Evolutionary conservation across 35 echinoderm and acorn worm genomes (phyloP).

Genomic region (Patiria miniata): DNA sequence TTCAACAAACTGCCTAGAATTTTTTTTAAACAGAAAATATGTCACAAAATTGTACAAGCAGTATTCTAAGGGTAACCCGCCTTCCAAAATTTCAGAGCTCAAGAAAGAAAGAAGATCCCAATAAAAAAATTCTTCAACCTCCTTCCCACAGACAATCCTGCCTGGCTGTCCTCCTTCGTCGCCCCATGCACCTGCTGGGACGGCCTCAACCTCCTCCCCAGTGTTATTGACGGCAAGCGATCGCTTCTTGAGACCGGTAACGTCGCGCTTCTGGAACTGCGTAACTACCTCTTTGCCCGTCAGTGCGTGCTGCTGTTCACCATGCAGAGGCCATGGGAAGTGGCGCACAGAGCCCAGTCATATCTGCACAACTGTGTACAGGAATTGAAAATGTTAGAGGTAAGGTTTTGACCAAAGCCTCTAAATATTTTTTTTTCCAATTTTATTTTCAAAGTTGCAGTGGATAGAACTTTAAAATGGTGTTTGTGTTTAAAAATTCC

Average conservation of each 20-base stretch:
- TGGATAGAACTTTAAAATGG: no score
- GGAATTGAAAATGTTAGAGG: conserved; percentile 86
- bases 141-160: conserved; percentile 57
- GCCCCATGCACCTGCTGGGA: conserved; percentile 87
- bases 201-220: conserved; percentile 84
- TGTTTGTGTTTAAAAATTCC: no score
- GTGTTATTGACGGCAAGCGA: conserved; percentile 70
- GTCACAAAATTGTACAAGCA: no score
- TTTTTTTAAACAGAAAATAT: no score
- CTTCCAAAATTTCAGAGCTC: no score
- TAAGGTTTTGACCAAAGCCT: background rate
- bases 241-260: conserved; percentile 65
- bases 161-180: conserved; percentile 79
- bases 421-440: background rate
- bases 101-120: no score
- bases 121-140: background rate
- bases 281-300: conserved; percentile 94
- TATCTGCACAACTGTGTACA: conserved; percentile 96
- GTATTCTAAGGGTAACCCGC: no score
- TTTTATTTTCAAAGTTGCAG: no score
- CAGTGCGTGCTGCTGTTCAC: conserved; percentile 85
- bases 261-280: conserved; percentile 81
- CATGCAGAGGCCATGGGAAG: conserved; percentile 80
- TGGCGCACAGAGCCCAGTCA: conserved; percentile 69
- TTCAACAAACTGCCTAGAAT: no score